A percentile compares a stretch with the other conserved stretches of the same genome.
These are phyloP conservation scores for Noturus placidus DNA, from an alignment of 2,113 vertebrate genomes.

Conservation along the genomic window DNA sequence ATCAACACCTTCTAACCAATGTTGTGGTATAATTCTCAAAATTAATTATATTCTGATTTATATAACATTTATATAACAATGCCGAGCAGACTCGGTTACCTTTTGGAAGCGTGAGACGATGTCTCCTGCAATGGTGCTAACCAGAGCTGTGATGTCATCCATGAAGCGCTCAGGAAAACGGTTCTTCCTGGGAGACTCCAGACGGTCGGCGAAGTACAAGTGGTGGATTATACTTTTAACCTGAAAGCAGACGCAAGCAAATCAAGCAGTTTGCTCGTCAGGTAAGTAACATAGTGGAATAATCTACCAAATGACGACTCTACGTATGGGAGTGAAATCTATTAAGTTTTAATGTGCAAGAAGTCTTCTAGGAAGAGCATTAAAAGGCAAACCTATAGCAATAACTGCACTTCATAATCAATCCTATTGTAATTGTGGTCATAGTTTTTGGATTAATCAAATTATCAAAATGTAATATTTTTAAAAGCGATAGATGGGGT, in stretches of 20 bases:
- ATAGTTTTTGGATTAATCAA: neutral
- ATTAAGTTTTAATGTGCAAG: neutral
- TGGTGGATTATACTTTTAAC: slow-evolving; percentile 99
- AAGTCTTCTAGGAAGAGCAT: neutral
- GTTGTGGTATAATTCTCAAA: neutral
- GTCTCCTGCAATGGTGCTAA: slow-evolving; percentile 94
- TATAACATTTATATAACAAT: neutral
- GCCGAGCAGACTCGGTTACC: slow-evolving; percentile 68
- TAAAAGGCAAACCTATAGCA: neutral
- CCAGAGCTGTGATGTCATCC: slow-evolving; percentile 93
- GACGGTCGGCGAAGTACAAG: slow-evolving; percentile 93
- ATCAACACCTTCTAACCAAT: neutral
- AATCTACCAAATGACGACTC: neutral
- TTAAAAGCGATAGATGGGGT: neutral
- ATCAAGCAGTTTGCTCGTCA: neutral
- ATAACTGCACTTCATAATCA: neutral
- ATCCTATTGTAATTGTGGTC: neutral
- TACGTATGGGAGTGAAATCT: neutral
- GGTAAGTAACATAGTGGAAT: neutral
- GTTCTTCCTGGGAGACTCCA: slow-evolving; percentile 89
- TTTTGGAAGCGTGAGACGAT: slow-evolving; percentile 96
- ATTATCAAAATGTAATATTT: neutral
- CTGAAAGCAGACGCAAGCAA: slow-evolving; percentile 61
- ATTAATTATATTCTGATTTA: neutral
- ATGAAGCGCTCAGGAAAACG: slow-evolving; percentile 98